A percentile compares a stretch with the other conserved stretches of the same genome.
Evolutionary conservation across 2,888 invertebrate species (phyloP).

Genomic region (Boloria selene): DNA sequence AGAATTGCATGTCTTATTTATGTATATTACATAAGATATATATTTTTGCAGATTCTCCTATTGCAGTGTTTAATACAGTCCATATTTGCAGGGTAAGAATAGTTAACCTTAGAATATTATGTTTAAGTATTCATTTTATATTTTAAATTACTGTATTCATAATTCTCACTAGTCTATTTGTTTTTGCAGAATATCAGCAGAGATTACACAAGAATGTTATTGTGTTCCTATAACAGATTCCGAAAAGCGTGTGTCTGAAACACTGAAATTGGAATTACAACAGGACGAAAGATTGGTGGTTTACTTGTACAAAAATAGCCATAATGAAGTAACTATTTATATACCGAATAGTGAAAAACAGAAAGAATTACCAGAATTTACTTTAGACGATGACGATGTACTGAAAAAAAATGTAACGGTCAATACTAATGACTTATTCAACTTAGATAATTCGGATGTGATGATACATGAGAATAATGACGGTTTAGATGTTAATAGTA

Average conservation of each 20-base stretch:
- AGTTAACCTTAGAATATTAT: background rate
- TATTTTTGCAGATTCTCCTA: conserved; percentile 13
- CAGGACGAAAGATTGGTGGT: conserved; percentile 55
- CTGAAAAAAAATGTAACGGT: conserved; percentile 35
- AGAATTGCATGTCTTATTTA: background rate
- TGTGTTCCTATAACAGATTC: conserved; percentile 44
- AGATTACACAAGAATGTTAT: conserved; percentile 43
- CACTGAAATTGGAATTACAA: conserved; percentile 38
- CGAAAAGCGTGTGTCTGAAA: conserved; percentile 41
- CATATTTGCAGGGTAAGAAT: conserved; percentile 22
- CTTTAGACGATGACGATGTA: conserved; percentile 48
- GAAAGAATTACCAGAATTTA: conserved; percentile 55
- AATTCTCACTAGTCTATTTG: background rate
- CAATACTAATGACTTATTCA: conserved; percentile 7
- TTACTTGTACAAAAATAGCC: conserved; percentile 53
- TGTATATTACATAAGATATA: too few relatives aligned
- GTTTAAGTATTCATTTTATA: background rate
- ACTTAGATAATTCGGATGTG: background rate
- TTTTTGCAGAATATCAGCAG: background rate
- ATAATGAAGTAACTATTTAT: conserved; percentile 48
- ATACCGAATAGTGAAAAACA: conserved; percentile 58
- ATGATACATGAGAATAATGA: background rate
- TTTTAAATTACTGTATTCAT: too few relatives aligned
- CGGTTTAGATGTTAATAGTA: too few relatives aligned
- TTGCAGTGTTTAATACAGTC: conserved; percentile 10